Evolutionary conservation across 2,113 vertebrate species (phyloP).

Genomic region (Cranoglanis bouderius): DNA sequence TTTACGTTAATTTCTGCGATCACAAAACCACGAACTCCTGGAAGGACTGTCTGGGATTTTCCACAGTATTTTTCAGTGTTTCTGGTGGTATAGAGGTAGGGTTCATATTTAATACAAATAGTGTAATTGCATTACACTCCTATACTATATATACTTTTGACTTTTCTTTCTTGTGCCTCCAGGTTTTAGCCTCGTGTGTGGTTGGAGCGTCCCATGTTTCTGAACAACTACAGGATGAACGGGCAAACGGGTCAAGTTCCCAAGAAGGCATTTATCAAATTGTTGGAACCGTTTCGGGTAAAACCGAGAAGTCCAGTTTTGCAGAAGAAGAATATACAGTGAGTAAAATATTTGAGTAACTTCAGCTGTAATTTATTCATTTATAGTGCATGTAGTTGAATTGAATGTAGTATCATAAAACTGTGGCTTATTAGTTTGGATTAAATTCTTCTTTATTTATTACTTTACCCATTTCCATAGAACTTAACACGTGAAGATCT

Average conservation of each 20-base stretch:
- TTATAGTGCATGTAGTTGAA: background rate
- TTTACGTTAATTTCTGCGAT: no score
- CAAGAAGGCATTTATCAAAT: slow-evolving; percentile 71
- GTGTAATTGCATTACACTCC: background rate
- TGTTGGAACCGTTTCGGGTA: slow-evolving; percentile 78
- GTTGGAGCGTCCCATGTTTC: slow-evolving; percentile 69
- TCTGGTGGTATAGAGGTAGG: background rate
- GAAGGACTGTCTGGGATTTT: no score
- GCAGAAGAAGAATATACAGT: slow-evolving; percentile 78
- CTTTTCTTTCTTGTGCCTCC: background rate
- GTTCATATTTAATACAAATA: background rate
- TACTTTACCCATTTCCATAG: slow-evolving; percentile 55
- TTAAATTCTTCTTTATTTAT: background rate
- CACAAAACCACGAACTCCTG: no score
- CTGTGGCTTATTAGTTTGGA: slow-evolving; percentile 68
- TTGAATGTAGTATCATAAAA: slow-evolving; percentile 67
- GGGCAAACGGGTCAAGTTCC: slow-evolving; percentile 55
- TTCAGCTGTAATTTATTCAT: background rate
- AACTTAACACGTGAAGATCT: slow-evolving; percentile 68
- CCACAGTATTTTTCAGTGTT: background rate
- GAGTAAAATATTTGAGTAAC: slow-evolving; percentile 57
- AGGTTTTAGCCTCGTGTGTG: slow-evolving; percentile 77
- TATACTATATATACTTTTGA: background rate
- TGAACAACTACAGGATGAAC: slow-evolving; percentile 57
- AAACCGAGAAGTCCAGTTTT: slow-evolving; percentile 52